These are phyloP conservation scores for Wiebesia pumilae DNA, from an alignment of 1,140 invertebrate species.

Conservation along the genomic window DNA sequence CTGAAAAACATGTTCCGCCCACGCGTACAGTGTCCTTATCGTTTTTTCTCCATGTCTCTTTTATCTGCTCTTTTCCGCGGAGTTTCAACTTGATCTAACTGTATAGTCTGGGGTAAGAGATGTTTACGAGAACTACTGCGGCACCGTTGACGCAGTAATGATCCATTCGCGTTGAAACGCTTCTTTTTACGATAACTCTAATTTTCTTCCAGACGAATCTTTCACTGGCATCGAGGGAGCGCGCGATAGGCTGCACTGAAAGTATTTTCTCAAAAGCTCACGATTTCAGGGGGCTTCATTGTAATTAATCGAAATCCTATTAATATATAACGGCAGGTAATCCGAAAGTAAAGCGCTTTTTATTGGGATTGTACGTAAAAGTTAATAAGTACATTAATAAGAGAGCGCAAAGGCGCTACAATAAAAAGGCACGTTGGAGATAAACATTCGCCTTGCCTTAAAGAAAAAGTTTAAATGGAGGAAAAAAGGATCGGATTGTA, in stretches of 20 bases:
- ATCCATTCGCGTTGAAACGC: background rate
- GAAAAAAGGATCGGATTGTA: background rate
- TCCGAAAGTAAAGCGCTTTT: background rate
- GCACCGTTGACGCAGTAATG: background rate
- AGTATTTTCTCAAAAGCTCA: background rate
- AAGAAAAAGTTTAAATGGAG: background rate
- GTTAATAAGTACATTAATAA: background rate
- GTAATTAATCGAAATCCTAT: background rate
- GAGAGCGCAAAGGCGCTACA: background rate
- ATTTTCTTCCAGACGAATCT: background rate
- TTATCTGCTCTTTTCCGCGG: background rate
- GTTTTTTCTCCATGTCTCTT: background rate
- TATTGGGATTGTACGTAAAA: background rate
- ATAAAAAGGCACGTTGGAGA: background rate
- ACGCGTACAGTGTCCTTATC: background rate
- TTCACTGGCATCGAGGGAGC: background rate
- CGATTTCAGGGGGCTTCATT: background rate
- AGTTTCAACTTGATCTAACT: background rate
- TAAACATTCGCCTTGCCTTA: background rate
- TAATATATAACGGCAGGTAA: background rate
- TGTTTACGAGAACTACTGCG: background rate
- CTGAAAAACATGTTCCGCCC: constrained; percentile 38
- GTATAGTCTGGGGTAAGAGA: background rate
- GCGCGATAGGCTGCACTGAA: background rate
- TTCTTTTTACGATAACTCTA: too few species aligned